A percentile compares a stretch with the other conserved stretches of the same genome.
Evolutionary conservation across 2,888 invertebrate genomes (phyloP).

Genomic region (Sisyra nigra): DNA sequence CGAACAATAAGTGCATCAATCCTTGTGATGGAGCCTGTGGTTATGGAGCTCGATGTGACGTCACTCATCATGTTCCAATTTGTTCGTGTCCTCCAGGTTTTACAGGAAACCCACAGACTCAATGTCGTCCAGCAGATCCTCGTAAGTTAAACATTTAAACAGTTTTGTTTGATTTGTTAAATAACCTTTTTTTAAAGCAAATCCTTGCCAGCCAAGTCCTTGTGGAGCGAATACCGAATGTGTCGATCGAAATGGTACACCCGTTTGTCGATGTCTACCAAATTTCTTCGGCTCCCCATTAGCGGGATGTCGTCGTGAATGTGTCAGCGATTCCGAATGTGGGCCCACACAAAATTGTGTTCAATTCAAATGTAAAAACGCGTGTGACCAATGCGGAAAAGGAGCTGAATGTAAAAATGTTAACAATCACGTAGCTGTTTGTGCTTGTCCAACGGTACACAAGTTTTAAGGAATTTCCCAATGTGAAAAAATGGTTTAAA

Average conservation of each 20-base stretch:
- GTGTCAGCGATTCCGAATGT: slow-evolving; percentile 63
- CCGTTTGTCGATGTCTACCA: slow-evolving; percentile 63
- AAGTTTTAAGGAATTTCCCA: neutral
- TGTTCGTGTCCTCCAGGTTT: slow-evolving; percentile 65
- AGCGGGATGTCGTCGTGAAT: slow-evolving; percentile 66
- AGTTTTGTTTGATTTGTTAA: neutral
- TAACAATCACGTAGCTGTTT: slow-evolving; percentile 55
- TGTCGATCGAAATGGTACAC: slow-evolving; percentile 56
- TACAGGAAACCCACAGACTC: slow-evolving; percentile 59
- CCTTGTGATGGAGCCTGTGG: slow-evolving; percentile 67
- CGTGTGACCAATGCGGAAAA: slow-evolving; percentile 61
- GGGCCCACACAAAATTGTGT: slow-evolving; percentile 52
- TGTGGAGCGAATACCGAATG: slow-evolving; percentile 71
- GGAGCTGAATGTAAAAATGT: slow-evolving; percentile 65
- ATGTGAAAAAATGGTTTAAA: too few species aligned
- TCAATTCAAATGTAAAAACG: slow-evolving; percentile 56
- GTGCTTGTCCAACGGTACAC: slow-evolving; percentile 60
- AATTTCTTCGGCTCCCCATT: slow-evolving; percentile 64
- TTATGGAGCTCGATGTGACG: slow-evolving; percentile 57
- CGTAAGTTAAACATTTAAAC: slow-evolving; percentile 31
- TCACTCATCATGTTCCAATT: slow-evolving; percentile 59
- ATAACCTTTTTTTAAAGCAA: slow-evolving; percentile 37
- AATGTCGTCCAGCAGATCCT: slow-evolving; percentile 58
- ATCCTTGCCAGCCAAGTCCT: slow-evolving; percentile 67
- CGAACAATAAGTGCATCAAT: slow-evolving; percentile 58